Conservation (phyloP, 2,888 invertebrate species). For the Tetramorium bicarinatum region DNA sequence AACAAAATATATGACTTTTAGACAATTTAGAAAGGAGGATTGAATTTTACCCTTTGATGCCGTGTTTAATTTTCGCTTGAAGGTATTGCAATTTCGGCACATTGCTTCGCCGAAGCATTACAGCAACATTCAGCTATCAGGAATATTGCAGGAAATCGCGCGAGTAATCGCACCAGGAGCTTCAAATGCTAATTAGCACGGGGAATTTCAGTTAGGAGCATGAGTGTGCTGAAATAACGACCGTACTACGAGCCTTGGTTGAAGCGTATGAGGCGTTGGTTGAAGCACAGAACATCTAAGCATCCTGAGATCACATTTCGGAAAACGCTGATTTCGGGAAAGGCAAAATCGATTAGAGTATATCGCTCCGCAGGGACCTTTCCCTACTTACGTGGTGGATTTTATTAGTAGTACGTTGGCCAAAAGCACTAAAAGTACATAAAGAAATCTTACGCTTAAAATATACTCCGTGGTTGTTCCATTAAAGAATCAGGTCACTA, state of each 20-base stretch:
- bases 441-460: slow-evolving; percentile 22
- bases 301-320: background rate
- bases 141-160: background rate
- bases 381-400: slow-evolving; percentile 55
- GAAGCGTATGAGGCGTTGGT: background rate
- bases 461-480: slow-evolving; percentile 70
- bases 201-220: background rate
- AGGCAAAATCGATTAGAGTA: slow-evolving; percentile 14
- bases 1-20: background rate
- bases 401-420: slow-evolving; percentile 43
- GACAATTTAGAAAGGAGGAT: background rate
- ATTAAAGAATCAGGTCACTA: slow-evolving; percentile 74
- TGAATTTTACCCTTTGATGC: background rate
- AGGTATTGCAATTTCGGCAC: background rate
- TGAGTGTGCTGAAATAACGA: background rate
- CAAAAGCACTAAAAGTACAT: slow-evolving; percentile 18
- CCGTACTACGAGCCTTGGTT: background rate
- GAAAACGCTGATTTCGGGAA: slow-evolving; percentile 4
- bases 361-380: slow-evolving; percentile 13
- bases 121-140: background rate
- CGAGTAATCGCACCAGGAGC: background rate
- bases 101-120: background rate
- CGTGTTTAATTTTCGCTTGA: background rate
- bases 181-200: slow-evolving; percentile 31
- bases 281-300: no score